Base-by-base conservation (phyloP, 2,888 invertebrate species). In the Pterobdella sp. region DNA sequence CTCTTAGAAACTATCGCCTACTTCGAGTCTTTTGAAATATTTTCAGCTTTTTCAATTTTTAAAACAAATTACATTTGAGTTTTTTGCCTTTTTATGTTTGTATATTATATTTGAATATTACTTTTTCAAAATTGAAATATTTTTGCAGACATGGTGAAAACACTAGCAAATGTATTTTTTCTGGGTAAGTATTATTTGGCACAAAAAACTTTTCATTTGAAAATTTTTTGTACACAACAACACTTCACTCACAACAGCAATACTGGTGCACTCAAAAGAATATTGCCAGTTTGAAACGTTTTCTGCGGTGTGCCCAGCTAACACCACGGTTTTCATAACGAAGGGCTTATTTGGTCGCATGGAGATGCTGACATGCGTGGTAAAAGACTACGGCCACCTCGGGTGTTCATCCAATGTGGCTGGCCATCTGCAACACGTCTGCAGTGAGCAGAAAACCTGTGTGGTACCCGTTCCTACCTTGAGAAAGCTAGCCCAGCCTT, bases 231-330 rank as follows among this genome's bases (percentile, higher is more conserved):
- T 26, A n/a, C n/a, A n/a, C 3, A n/a, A 60, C 60, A 60, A n/a
- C 1, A 3, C n/a, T 29, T 31, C 60, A 18, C n/a, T 31, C 60
- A 60, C 60, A 60, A 26, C 26, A 3, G n/a, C 22, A 22, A 3
- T 18, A 64, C 64, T 1, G 31, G 36, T 1, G 1, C 0, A 18
- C 37, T 4, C 1, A n/a, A 71, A 60, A 63, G 71, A 71, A 35
- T 71, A 71, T 37, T 71, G 71, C n/a, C 71, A 71, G 36, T 71
- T 71, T 60, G 71, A 71, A 35, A 63, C 36, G 22, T 71, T 71
- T 63, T 63, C 29, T 3, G 71, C 71, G 4, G 34, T 36, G 1
- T 71, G 71, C 36, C 26, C 42, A 2, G 10, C 32, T 31, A 26
- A 22, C 3, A 35, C 52, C 1, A n/a, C 35, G 7, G 63, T 71